Evolutionary conservation across 2,113 vertebrate species (phyloP), one percentile per base, ranked within the genome.

Genomic region (Trematocara zebra): DNA sequence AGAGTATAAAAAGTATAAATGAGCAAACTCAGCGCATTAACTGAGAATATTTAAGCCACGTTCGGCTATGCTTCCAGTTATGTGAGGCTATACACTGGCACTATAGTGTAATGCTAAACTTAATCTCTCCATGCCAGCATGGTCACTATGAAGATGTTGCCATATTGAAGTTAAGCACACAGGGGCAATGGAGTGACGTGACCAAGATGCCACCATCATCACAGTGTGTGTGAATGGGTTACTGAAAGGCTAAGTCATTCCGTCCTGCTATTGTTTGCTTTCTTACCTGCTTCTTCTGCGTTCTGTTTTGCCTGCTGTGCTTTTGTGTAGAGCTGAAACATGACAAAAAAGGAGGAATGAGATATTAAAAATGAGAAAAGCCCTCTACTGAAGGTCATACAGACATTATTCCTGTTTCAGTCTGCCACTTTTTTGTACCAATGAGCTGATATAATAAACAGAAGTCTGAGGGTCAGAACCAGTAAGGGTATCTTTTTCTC

Each of bases 271-370:
- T 49, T 59, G 26, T 11, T n/a, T 40, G n/a, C 18, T 7, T 81
- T 81, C 95, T 95, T 91, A 99, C 98, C 98, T 8, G 97, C 97
- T 93, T 98, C 98, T 14, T 99, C 98, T 67, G 97, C 96, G 2
- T 96, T 95, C 4, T 96, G 96, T 92, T 98, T 99, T 0, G 96
- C 97, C 89, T 98, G 98, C 59, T 97, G 98, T 72, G 98, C 92
- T 94, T 99, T 99, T 56, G 97, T 42, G 59, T 95, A 96, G 42
- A 99, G 95, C 98, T 99, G 92, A 91, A 94, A 91, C 47, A 47
- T 31, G 26, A 78, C 10, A 3, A 37, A 12, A 31, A 81, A 18
- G 59, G 11, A 37, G 33, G 33, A 20, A 37, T 67, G 61, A 67
- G 33, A 67, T 67, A 5, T 37, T 37, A 20, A 67, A 44, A 33